Conservation (phyloP, 2,797 vertebrate genomes). For the Phataginus tetradactyla region DNA sequence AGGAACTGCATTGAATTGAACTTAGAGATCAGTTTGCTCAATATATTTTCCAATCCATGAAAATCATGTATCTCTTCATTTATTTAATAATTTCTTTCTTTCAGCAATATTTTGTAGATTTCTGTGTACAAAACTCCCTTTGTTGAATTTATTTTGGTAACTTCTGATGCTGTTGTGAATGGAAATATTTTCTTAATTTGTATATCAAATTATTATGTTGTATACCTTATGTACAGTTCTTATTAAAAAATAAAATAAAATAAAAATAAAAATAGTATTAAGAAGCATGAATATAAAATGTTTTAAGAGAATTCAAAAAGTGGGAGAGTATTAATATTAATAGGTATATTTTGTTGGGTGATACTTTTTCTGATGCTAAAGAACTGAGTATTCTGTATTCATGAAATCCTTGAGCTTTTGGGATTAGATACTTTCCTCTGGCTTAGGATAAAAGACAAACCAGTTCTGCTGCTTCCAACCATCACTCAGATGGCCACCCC, state of each 20-base stretch:
- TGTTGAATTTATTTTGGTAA: not conserved
- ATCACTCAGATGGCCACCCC: not conserved
- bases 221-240: not conserved
- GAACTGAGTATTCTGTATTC: not conserved
- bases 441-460: not conserved
- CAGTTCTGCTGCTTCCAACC: not conserved
- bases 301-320: not conserved
- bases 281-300: not conserved
- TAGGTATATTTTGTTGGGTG: not conserved
- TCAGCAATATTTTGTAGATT: not conserved
- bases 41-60: not conserved
- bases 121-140: not conserved
- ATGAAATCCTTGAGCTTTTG: not conserved
- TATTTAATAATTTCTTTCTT: not conserved
- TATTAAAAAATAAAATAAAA: not conserved
- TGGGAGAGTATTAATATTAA: not conserved
- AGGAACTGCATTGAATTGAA: not conserved
- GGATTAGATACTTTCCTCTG: not conserved
- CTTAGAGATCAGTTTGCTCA: not conserved
- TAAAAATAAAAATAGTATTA: too few relatives aligned
- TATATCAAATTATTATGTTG: not conserved
- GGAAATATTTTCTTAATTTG: not conserved
- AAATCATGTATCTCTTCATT: not conserved
- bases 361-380: not conserved
- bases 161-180: not conserved